Percentiles rank a stretch among this genome's conserved stretches.
phyloP scores from a whole-genome alignment of 35 echinoderm and acorn worm genomes.

The Hemicentrotus pulcherrimus region DNA sequence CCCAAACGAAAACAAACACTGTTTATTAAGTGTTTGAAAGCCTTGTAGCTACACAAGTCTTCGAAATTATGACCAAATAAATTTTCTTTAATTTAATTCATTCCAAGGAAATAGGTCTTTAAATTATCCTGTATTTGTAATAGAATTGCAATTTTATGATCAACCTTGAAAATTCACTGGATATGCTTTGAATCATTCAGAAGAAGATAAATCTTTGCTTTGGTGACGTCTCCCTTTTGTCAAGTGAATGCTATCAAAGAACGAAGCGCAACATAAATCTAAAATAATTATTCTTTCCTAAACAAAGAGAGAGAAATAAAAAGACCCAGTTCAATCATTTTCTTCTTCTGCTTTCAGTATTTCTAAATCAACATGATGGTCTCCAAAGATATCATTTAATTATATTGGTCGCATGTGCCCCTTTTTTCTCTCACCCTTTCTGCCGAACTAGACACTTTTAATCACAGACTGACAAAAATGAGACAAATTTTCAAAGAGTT shows the following conservation, averaged over 20 bases:
- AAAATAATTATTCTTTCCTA: background rate
- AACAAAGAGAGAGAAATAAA: background rate
- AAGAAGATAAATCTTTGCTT: background rate
- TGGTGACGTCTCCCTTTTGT: background rate
- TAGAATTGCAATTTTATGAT: background rate
- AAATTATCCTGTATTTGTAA: background rate
- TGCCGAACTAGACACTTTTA: constrained; percentile 12
- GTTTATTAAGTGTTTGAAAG: background rate
- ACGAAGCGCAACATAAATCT: background rate
- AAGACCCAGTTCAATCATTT: background rate
- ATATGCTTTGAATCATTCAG: background rate
- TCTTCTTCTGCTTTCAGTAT: background rate
- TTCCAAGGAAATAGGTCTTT: background rate
- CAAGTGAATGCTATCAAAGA: background rate
- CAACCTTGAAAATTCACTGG: background rate
- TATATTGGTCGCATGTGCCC: background rate
- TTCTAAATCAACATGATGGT: background rate
- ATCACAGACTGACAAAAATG: constrained; percentile 12
- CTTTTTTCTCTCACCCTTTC: background rate
- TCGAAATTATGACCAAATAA: background rate
- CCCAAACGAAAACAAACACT: background rate
- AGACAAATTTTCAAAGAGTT: constrained; percentile 12
- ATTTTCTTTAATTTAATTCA: background rate
- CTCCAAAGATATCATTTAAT: background rate
- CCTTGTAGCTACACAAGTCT: background rate